These are phyloP conservation scores for Streblospio benedicti DNA, from an alignment of 1,140 invertebrate species.

Conservation along the genomic window DNA sequence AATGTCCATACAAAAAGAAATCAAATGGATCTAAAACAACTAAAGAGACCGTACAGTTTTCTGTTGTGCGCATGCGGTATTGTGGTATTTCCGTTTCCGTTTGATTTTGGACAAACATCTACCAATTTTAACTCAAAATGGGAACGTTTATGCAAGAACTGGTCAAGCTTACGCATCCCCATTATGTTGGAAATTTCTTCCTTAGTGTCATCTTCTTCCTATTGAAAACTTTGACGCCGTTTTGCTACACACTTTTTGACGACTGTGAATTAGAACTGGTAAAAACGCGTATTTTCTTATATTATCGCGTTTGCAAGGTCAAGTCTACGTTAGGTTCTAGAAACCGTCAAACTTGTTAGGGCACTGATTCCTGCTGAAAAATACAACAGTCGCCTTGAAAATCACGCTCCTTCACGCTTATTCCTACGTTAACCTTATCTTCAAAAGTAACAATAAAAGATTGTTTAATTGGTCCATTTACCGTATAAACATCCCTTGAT, in stretches of 20 bases:
- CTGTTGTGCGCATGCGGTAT: too few relatives aligned
- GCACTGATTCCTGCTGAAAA: neutral
- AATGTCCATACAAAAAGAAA: too few relatives aligned
- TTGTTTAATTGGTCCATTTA: neutral
- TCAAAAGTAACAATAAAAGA: neutral
- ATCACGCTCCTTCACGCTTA: slow-evolving; percentile 17
- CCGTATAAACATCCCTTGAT: neutral
- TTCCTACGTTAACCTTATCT: slow-evolving; percentile 3
- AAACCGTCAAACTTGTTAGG: neutral
- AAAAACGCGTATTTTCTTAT: too few relatives aligned
- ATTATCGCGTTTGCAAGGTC: too few relatives aligned
- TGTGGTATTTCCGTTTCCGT: too few relatives aligned
- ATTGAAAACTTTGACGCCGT: slow-evolving; percentile 59
- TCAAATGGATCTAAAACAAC: too few relatives aligned
- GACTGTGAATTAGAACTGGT: slow-evolving; percentile 74
- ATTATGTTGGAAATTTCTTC: slow-evolving; percentile 80
- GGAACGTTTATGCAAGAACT: too few relatives aligned
- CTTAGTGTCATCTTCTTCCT: slow-evolving; percentile 71
- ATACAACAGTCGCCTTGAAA: slow-evolving; percentile 14
- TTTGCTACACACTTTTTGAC: slow-evolving; percentile 64
- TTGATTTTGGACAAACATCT: too few relatives aligned
- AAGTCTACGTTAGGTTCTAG: too few relatives aligned
- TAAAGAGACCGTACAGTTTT: too few relatives aligned
- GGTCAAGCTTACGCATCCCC: slow-evolving; percentile 63
- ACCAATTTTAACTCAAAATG: too few relatives aligned